Percentiles rank a stretch among this genome's conserved stretches.
phyloP scores from a whole-genome alignment of 2,888 invertebrate species.

The Cheilosia grossa region DNA sequence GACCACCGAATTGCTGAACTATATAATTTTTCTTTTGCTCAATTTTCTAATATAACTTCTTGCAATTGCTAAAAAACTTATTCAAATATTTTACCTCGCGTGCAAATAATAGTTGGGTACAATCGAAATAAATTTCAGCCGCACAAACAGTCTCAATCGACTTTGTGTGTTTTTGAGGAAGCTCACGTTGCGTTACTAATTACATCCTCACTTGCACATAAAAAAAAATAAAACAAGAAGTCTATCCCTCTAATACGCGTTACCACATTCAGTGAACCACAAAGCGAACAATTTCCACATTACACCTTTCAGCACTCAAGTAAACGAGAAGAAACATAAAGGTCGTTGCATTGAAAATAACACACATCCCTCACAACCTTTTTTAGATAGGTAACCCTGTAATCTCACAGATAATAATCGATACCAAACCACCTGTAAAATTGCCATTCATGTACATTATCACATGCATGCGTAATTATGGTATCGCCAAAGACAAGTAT shows the following conservation, averaged over 20 bases:
- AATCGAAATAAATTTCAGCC: too few species aligned
- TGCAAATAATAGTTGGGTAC: too few species aligned
- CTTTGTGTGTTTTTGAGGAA: too few species aligned
- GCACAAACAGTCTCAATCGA: too few species aligned
- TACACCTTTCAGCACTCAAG: neutral
- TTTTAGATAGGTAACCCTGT: conserved; percentile 21
- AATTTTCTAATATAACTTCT: too few species aligned
- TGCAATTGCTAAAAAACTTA: too few species aligned
- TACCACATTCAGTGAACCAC: conserved; percentile 17
- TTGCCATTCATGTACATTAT: conserved; percentile 9
- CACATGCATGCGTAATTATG: conserved; percentile 5
- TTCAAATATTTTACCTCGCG: too few species aligned
- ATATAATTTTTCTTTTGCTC: too few species aligned
- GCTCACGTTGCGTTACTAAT: too few species aligned
- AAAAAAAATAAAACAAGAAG: too few species aligned
- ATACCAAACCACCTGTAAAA: conserved; percentile 45
- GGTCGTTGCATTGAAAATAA: conserved; percentile 21
- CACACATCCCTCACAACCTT: neutral
- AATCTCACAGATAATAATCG: conserved; percentile 7
- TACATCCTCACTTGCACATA: too few species aligned
- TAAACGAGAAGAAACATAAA: conserved; percentile 10
- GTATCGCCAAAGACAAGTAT: conserved; percentile 22
- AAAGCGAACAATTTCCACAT: conserved; percentile 1
- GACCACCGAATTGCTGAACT: too few species aligned
- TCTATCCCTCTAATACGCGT: neutral